Conservation (phyloP, 1,140 invertebrate species). For the Lepidurus apus region DNA sequence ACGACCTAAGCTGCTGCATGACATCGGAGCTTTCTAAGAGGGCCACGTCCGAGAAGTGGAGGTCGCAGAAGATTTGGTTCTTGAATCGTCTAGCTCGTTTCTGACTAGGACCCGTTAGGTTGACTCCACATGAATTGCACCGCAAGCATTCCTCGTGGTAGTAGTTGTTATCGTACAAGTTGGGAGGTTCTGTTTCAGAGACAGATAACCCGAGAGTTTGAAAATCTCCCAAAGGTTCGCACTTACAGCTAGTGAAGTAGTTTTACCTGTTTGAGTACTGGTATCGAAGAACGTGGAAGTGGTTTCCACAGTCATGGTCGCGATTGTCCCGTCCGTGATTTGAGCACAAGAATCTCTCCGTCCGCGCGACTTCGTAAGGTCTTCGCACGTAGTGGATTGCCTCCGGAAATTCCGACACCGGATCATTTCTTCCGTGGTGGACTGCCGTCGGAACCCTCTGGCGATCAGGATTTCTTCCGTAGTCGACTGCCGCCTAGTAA, state of each 20-base stretch:
- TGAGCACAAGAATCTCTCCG: conserved; percentile 79
- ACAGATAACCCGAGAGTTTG: neutral
- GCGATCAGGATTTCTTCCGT: conserved; percentile 87
- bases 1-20: conserved; percentile 90
- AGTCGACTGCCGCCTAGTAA: conserved; percentile 67
- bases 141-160: conserved; percentile 93
- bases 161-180: conserved; percentile 86
- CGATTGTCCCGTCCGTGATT: conserved; percentile 84
- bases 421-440: conserved; percentile 87
- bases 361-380: conserved; percentile 58
- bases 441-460: conserved; percentile 78
- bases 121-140: conserved; percentile 87
- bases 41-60: conserved; percentile 87
- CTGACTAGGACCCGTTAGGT: conserved; percentile 84
- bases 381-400: conserved; percentile 49
- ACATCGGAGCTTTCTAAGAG: conserved; percentile 94
- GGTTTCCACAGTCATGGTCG: conserved; percentile 85
- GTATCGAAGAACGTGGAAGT: conserved; percentile 87
- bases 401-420: conserved; percentile 71
- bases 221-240: neutral
- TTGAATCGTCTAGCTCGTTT: conserved; percentile 68
- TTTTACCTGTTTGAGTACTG: conserved; percentile 83
- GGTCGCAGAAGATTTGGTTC: conserved; percentile 81
- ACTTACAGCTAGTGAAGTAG: neutral
- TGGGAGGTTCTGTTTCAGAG: conserved; percentile 65